These are phyloP conservation scores for Cydia splendana DNA, from an alignment of 1,140 invertebrate genomes.

Conservation along the genomic window DNA sequence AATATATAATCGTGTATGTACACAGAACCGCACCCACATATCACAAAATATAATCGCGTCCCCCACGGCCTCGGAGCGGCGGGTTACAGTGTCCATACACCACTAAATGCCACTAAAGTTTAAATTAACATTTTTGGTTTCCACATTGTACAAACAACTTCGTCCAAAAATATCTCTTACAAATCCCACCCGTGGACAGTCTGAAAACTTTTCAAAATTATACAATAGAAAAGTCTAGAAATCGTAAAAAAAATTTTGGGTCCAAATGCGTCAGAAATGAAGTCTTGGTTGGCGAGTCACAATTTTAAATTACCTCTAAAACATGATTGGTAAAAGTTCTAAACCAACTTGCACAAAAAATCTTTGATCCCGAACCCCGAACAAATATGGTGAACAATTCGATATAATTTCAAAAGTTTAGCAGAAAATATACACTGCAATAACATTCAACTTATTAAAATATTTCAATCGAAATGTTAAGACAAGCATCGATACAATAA, in stretches of 20 bases:
- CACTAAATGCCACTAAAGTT: slow-evolving; percentile 52
- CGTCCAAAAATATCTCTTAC: slow-evolving; percentile 59
- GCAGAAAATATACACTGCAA: no score
- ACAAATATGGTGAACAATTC: no score
- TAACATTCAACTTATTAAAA: no score
- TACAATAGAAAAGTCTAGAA: slow-evolving; percentile 23
- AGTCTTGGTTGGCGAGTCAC: slow-evolving; percentile 22
- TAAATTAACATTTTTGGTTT: slow-evolving; percentile 70
- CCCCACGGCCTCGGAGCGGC: background rate
- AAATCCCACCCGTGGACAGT: slow-evolving; percentile 26
- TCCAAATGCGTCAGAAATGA: slow-evolving; percentile 37
- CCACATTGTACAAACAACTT: slow-evolving; percentile 65
- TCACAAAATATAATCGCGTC: slow-evolving; percentile 58
- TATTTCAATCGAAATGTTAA: no score
- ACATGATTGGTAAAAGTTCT: slow-evolving; percentile 18
- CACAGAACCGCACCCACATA: slow-evolving; percentile 55
- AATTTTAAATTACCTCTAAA: slow-evolving; percentile 36
- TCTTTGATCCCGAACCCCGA: slow-evolving; percentile 1
- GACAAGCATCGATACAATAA: no score
- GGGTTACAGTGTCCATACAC: slow-evolving; percentile 22
- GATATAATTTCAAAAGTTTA: no score
- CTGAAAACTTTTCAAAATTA: slow-evolving; percentile 9
- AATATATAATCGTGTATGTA: slow-evolving; percentile 70
- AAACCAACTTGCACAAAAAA: slow-evolving; percentile 32
- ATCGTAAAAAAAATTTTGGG: slow-evolving; percentile 44